Percentiles rank a stretch among this genome's conserved stretches.
Evolutionary conservation across 2,888 invertebrate species (phyloP).

Genomic region (Drosophila prolongata): DNA sequence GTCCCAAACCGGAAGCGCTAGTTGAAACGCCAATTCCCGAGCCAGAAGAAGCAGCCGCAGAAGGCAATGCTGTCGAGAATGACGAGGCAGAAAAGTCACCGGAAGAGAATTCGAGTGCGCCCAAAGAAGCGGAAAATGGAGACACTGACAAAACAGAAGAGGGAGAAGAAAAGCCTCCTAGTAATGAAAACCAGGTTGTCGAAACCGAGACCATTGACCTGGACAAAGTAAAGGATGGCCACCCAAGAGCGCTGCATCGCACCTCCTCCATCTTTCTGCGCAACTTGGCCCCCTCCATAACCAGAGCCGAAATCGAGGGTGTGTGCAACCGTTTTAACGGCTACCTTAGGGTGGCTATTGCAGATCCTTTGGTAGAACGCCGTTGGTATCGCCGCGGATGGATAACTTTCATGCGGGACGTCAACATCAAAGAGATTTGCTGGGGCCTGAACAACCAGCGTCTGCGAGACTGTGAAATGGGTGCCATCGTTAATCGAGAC

Average conservation of each 20-base stretch:
- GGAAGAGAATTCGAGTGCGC: conserved; percentile 38
- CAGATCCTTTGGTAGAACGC: conserved; percentile 98
- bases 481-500: conserved; percentile 97
- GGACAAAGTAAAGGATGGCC: conserved; percentile 84
- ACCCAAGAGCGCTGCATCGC: conserved; percentile 92
- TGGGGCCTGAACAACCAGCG: conserved; percentile 99
- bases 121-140: conserved; percentile 69
- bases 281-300: conserved; percentile 97
- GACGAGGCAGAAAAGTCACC: conserved; percentile 23
- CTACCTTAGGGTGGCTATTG: conserved; percentile 96
- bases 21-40: conserved; percentile 51
- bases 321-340: conserved; percentile 97
- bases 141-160: conserved; percentile 37
- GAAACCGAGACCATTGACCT: conserved; percentile 84
- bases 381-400: conserved; percentile 98
- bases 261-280: conserved; percentile 98
- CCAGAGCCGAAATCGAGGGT: conserved; percentile 97
- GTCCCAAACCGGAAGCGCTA: conserved; percentile 64
- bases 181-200: conserved; percentile 18
- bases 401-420: conserved; percentile 98
- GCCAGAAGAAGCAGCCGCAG: conserved; percentile 53
- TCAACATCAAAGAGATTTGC: conserved; percentile 99
- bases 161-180: conserved; percentile 7
- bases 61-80: conserved; percentile 3
- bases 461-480: conserved; percentile 86